Percentiles rank a stretch among this genome's conserved stretches.
These are phyloP conservation scores for Picus viridis DNA, from an alignment of 2,797 vertebrate species.

Conservation along the genomic window DNA sequence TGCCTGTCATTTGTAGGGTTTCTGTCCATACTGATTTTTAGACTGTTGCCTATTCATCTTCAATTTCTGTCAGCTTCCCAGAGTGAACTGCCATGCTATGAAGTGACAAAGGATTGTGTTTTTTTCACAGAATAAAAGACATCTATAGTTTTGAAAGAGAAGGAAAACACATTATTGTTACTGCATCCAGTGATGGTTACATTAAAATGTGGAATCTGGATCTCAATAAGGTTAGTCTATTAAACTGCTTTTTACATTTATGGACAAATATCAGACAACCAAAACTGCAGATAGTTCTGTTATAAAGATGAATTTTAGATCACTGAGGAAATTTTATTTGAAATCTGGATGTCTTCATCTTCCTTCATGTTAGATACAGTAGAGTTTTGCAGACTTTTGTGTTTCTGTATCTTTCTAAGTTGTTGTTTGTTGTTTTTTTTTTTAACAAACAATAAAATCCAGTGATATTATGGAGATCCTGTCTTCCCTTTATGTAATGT, in stretches of 20 bases:
- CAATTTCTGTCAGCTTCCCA: neutral
- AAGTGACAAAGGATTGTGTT: constrained; percentile 20
- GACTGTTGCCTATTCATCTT: neutral
- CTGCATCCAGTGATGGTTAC: constrained; percentile 95
- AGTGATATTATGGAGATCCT: neutral
- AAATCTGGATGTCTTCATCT: neutral
- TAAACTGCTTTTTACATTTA: neutral
- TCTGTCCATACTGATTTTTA: neutral
- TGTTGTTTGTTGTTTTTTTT: neutral
- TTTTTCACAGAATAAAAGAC: constrained; percentile 88
- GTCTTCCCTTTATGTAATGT: neutral
- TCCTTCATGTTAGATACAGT: neutral
- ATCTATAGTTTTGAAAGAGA: constrained; percentile 85
- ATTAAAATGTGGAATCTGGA: constrained; percentile 93
- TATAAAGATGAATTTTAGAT: neutral
- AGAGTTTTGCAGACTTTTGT: neutral
- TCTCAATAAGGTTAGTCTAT: constrained; percentile 82
- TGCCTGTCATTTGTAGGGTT: neutral
- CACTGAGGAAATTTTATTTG: neutral
- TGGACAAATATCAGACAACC: neutral
- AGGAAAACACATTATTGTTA: constrained; percentile 85
- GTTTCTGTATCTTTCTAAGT: neutral
- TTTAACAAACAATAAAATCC: neutral
- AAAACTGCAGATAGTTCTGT: neutral
- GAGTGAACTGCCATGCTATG: neutral